Evolutionary conservation across 2,888 invertebrate species (phyloP), one percentile per base, ranked within the genome.

Genomic region (Aphidoletes aphidimyza): DNA sequence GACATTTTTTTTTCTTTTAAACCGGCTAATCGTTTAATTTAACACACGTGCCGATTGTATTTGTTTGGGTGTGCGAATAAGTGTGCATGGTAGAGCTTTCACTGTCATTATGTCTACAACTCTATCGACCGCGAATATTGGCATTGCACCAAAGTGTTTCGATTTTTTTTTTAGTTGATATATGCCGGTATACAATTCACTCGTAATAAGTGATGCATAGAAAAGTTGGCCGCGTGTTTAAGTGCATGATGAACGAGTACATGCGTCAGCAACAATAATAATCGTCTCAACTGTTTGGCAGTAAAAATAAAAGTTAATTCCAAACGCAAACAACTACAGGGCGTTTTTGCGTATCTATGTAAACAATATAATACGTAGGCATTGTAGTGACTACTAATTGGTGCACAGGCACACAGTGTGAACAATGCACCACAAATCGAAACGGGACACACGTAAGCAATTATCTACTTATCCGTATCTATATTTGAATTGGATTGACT

Each of bases 11-110:
- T 54, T 54, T 54, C 22, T 3, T 54, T 3, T 22, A 54, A 59
- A 36, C 37, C 22, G n/a, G n/a, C 81, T 37, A 81, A 81, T 81
- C 81, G 81, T 37, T 81, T 81, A 81, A 81, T 81, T 81, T 81
- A 81, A 81, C 36, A 81, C 81, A 81, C 81, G 81, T 37, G 81
- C 81, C 81, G 81, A 36, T 37, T 37, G 37, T 81, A n/a, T 37
- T 37, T 81, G 37, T 37, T 37, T 37, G 30, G 30, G 30, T 30
- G 69, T 69, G 69, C 69, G 30, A 69, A 69, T 69, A 69, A 69
- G 69, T 42, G 14, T n/a, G 42, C 42, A 14, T 42, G 14, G 42
- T 69, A 30, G 69, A 30, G 69, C 69, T 69, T 69, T 69, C 42
- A 42, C 42, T 42, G 42, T 30, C 3, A 11, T 19, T 22, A 22